A percentile compares a stretch with the other conserved stretches of the same genome.
Evolutionary conservation across 2,888 invertebrate species (phyloP).

Genomic region (Tenodera sinensis): DNA sequence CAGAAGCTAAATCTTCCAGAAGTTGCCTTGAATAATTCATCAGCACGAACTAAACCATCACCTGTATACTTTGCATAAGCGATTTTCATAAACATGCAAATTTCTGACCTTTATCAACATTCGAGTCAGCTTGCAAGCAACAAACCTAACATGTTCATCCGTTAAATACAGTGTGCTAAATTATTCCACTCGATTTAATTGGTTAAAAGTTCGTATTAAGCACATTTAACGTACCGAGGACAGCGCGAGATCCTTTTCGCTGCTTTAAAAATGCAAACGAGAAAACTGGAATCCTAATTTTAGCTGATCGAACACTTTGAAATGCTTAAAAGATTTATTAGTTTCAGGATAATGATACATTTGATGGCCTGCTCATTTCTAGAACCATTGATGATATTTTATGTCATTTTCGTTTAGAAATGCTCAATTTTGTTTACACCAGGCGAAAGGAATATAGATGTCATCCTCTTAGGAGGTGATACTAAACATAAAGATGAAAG

Average conservation of each 20-base stretch:
- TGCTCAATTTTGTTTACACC: too few species aligned
- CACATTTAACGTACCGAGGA: neutral
- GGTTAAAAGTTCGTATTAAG: neutral
- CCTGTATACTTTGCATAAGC: neutral
- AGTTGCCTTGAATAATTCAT: neutral
- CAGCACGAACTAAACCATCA: neutral
- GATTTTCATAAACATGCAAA: neutral
- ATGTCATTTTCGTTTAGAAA: too few species aligned
- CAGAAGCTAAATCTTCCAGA: neutral
- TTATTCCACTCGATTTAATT: neutral
- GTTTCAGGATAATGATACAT: neutral
- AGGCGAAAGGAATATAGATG: too few species aligned
- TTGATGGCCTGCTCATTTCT: too few species aligned
- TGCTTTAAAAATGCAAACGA: neutral
- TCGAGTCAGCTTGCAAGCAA: neutral
- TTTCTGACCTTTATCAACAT: neutral
- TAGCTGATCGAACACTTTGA: too few species aligned
- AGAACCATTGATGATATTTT: too few species aligned
- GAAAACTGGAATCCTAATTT: neutral
- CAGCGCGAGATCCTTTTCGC: neutral
- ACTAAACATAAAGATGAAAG: too few species aligned
- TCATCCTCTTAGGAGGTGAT: too few species aligned
- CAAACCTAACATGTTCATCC: neutral
- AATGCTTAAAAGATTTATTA: neutral
- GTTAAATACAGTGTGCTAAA: neutral